These are phyloP conservation scores for Leistus spinibarbis DNA, from an alignment of 2,888 invertebrate species.

Conservation along the genomic window DNA sequence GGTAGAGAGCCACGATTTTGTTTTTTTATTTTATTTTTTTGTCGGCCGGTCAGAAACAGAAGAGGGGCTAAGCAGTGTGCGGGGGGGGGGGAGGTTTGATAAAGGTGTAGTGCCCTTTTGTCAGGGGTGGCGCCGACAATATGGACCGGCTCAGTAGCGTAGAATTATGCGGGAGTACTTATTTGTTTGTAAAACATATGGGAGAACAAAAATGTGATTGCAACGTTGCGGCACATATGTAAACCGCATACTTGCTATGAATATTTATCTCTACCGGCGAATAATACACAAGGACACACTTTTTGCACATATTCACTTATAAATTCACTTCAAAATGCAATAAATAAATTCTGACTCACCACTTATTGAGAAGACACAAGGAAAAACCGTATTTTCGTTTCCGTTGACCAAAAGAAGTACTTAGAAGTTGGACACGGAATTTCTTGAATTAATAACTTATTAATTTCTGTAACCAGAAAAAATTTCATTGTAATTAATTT, in stretches of 20 bases:
- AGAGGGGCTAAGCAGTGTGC: neutral
- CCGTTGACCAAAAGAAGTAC: conserved; percentile 30
- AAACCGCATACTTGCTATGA: too few relatives aligned
- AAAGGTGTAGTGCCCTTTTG: conserved; percentile 20
- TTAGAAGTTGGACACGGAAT: conserved; percentile 17
- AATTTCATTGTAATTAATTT: neutral
- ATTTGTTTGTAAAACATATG: too few relatives aligned
- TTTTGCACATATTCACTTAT: too few relatives aligned
- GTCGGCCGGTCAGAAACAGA: neutral
- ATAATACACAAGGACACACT: too few relatives aligned
- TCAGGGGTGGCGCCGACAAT: conserved; percentile 18
- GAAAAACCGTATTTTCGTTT: conserved; percentile 16
- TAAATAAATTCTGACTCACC: neutral
- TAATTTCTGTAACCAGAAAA: conserved; percentile 22
- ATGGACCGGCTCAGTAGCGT: neutral
- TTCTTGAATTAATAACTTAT: conserved; percentile 9
- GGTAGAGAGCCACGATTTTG: neutral
- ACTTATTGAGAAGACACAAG: neutral
- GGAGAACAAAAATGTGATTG: too few relatives aligned
- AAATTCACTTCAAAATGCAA: neutral
- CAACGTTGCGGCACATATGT: too few relatives aligned
- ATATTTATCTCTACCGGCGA: too few relatives aligned
- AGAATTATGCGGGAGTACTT: neutral
- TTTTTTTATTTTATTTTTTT: neutral
- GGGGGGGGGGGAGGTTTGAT: neutral